Evolutionary conservation across 2,113 vertebrate genomes (phyloP).

Genomic region (Tachycineta bicolor): DNA sequence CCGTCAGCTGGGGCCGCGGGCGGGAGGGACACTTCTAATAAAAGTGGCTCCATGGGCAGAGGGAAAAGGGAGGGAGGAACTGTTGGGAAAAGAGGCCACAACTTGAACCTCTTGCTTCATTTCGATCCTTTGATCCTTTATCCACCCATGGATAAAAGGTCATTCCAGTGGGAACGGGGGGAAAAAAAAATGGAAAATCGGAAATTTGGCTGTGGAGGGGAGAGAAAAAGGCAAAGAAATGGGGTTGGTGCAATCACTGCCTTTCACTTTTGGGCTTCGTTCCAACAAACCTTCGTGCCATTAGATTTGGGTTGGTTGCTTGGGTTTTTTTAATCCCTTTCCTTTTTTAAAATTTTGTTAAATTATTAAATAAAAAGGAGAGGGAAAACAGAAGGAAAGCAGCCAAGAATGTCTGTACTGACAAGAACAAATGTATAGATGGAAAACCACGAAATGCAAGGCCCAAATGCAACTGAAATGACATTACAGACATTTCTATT

Average conservation of each 20-base stretch:
- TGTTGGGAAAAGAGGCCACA: neutral
- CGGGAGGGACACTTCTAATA: neutral
- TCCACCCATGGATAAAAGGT: neutral
- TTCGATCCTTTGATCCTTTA: neutral
- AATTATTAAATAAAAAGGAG: neutral
- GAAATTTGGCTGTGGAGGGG: neutral
- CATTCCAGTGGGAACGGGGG: neutral
- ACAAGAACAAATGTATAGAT: constrained; percentile 9
- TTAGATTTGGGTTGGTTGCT: neutral
- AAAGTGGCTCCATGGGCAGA: neutral
- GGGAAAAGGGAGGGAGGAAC: neutral
- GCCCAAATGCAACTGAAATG: constrained; percentile 36
- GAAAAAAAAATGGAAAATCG: too few species aligned
- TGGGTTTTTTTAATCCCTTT: too few species aligned
- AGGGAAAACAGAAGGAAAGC: neutral
- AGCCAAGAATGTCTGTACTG: constrained; percentile 9
- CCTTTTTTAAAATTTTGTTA: neutral
- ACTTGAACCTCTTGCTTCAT: neutral
- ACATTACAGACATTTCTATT: constrained; percentile 11
- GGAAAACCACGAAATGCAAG: neutral
- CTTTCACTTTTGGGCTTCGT: neutral
- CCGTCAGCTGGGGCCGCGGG: neutral
- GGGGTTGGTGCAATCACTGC: neutral
- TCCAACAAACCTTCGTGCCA: neutral
- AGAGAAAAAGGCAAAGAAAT: neutral